A percentile compares a stretch with the other conserved stretches of the same genome.
Conservation (phyloP, 2,888 invertebrate species). For the Diplolepis rosae region DNA sequence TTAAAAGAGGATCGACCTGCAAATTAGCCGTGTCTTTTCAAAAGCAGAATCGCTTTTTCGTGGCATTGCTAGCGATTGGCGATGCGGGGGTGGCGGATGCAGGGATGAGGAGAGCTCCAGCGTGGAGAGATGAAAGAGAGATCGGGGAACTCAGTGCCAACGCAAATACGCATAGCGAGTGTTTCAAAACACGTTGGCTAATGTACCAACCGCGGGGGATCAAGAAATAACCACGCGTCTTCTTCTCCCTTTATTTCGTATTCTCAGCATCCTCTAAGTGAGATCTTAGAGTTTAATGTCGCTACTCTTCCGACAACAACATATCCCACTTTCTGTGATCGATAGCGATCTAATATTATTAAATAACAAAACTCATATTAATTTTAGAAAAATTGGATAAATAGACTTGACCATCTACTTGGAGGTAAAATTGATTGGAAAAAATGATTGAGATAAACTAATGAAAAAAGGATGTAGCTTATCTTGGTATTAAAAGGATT, state of each 20-base stretch:
- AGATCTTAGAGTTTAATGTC: conserved; percentile 41
- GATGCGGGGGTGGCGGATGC: conserved; percentile 32
- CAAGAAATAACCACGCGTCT: conserved; percentile 64
- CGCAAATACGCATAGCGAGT: conserved; percentile 70
- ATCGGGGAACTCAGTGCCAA: conserved; percentile 66
- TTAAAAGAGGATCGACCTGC: conserved; percentile 45
- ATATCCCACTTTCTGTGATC: conserved; percentile 10
- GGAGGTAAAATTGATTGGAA: too few species aligned
- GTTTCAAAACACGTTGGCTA: conserved; percentile 73
- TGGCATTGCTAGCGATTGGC: conserved; percentile 36
- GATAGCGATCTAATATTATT: too few species aligned
- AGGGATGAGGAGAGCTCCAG: conserved; percentile 35
- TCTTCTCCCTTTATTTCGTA: conserved; percentile 36
- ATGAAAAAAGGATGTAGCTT: too few species aligned
- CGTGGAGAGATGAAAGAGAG: conserved; percentile 64
- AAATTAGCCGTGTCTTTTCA: conserved; percentile 49
- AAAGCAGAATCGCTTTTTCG: conserved; percentile 35
- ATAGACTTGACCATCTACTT: too few species aligned
- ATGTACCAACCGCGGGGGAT: conserved; percentile 66
- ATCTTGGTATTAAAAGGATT: too few species aligned
- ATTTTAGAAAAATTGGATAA: too few species aligned
- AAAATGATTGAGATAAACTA: too few species aligned
- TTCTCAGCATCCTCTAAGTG: conserved; percentile 35
- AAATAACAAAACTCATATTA: too few species aligned
- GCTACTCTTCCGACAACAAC: conserved; percentile 38